Evolutionary conservation across 2,113 vertebrate genomes (phyloP), one percentile per base, ranked within the genome.

Genomic region (Sapayoa aenigma): DNA sequence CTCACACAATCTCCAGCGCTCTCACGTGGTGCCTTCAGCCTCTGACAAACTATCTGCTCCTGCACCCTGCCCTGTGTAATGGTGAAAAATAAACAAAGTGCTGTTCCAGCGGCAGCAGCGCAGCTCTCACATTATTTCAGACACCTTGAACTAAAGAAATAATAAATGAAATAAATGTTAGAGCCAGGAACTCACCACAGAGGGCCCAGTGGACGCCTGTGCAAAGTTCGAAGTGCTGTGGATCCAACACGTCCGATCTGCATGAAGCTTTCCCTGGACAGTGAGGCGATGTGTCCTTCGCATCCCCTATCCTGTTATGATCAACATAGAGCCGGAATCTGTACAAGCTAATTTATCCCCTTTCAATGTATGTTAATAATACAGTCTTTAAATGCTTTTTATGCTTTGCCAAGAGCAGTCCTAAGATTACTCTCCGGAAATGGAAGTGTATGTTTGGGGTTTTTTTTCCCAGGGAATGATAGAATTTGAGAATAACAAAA

Each of bases 281-380:
- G 27, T 2, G 6, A 49, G 21, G 33, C 0, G 0, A 44, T 25
- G 31, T 56, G 9, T 15, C 47, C 22, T 55, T 42, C 2, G 2
- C 23, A 56, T 37, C 55, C 63, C 19, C 44, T 42, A 4, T 56
- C 17, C 27, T 37, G 15, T 33, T 18, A 28, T 47, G 53, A 24
- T 62, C 47, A 55, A 22, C 14, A 21, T 33, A 42, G 33, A 25
- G 22, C 53, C 67, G 30, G 39, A 42, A 23, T 55, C 35, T 75
- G 23, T 56, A 27, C 47, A 55, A 30, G 7, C 27, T 30, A 20
- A 37, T 69, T 69, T 63, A 31, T 58, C 35, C 13, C 30, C 18
- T 16, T 62, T 60, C 5, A 39, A 46, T 11, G 7, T 47, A 47
- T 46, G 46, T 12, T 33, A 49, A 33, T 31, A 18, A 22, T 27